phyloP scores from a whole-genome alignment of 2,888 invertebrate genomes.

The Charanyca ferruginea region DNA sequence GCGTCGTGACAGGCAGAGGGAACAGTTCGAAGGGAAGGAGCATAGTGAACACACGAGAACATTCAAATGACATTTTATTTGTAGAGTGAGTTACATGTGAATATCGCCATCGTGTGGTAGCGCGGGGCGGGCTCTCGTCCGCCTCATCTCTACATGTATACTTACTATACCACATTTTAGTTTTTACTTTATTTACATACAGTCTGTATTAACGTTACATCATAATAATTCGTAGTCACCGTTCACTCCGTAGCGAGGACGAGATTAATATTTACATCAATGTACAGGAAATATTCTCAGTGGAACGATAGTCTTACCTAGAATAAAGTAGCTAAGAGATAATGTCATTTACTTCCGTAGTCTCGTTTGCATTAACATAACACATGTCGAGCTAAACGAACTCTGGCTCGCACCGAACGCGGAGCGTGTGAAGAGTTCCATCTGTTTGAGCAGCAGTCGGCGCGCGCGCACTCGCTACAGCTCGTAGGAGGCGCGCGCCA shows the following conservation, averaged over 20 bases:
- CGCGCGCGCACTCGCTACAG: not conserved
- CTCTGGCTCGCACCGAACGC: not conserved
- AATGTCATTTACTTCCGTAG: slow-evolving; percentile 1
- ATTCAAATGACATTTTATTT: slow-evolving; percentile 42
- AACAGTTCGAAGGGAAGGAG: not conserved
- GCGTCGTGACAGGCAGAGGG: not conserved
- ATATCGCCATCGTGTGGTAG: not conserved
- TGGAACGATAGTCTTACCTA: slow-evolving; percentile 3
- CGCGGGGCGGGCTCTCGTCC: not conserved
- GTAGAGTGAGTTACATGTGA: slow-evolving; percentile 3
- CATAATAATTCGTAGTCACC: slow-evolving; percentile 44
- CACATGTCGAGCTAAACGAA: slow-evolving; percentile 5
- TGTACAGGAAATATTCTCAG: slow-evolving; percentile 29
- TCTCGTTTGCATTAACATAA: not conserved
- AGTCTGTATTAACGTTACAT: slow-evolving; percentile 15
- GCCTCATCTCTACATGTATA: not conserved
- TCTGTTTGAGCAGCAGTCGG: slow-evolving; percentile 5
- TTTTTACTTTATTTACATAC: slow-evolving; percentile 41
- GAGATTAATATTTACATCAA: slow-evolving; percentile 36
- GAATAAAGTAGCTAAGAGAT: slow-evolving; percentile 9
- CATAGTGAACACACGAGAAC: slow-evolving; percentile 2
- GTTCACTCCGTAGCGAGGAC: slow-evolving; percentile 2
- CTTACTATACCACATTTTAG: not conserved
- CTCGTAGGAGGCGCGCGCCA: slow-evolving; percentile 30
- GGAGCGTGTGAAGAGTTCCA: slow-evolving; percentile 2